These are phyloP conservation scores for Oryzias sinensis DNA, from an alignment of 2,797 vertebrate species.

Conservation along the genomic window DNA sequence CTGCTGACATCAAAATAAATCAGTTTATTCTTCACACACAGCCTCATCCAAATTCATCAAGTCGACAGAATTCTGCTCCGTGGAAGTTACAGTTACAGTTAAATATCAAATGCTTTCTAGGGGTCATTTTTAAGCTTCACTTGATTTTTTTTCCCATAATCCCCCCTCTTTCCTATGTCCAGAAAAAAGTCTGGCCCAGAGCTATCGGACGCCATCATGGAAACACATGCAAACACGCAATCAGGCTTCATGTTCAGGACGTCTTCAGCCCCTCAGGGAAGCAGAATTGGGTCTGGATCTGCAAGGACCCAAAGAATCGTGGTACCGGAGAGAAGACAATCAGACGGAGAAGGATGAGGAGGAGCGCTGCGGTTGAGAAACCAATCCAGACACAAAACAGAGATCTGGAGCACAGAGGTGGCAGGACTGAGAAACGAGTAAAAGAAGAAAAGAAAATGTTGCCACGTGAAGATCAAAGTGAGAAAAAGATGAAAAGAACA, in stretches of 20 bases:
- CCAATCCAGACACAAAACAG: constrained; percentile 36
- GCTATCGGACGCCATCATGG: constrained; percentile 25
- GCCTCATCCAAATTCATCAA: constrained; percentile 12
- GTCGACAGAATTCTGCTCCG: constrained; percentile 12
- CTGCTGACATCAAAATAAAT: constrained; percentile 57
- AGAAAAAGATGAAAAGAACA: not conserved
- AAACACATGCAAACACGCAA: not conserved
- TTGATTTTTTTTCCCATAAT: constrained; percentile 75
- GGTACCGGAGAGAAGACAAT: constrained; percentile 13
- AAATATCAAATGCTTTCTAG: constrained; percentile 24
- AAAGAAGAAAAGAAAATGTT: not conserved
- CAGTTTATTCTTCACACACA: constrained; percentile 38
- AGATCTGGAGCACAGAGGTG: constrained; percentile 19
- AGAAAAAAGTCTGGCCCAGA: constrained; percentile 43
- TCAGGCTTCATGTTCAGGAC: constrained; percentile 18
- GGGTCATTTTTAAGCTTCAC: constrained; percentile 42
- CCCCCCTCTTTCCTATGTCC: constrained; percentile 34
- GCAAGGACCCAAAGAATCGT: too few relatives aligned
- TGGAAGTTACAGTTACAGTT: constrained; percentile 1
- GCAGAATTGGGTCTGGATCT: not conserved
- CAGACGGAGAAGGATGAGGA: constrained; percentile 25
- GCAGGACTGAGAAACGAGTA: not conserved
- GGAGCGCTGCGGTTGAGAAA: constrained; percentile 31
- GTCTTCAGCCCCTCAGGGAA: too few relatives aligned
- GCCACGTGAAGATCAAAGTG: not conserved